Evolutionary conservation across 2,113 vertebrate species (phyloP), one percentile per base, ranked within the genome.

Genomic region (Coturnix japonica): DNA sequence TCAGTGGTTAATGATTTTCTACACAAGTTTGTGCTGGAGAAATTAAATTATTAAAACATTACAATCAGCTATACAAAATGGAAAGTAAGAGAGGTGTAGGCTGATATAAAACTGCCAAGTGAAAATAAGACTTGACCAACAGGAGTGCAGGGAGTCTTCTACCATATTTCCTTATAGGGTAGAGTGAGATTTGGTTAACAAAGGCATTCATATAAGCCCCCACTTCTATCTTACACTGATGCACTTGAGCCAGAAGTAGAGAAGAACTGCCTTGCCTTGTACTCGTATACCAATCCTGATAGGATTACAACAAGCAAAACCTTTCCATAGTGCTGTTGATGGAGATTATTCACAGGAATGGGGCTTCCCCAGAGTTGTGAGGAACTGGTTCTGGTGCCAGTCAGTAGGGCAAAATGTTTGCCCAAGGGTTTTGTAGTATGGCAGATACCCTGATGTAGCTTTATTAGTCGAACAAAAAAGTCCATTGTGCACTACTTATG

Each of bases 401-500:
- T 30, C 16, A 49, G 28, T 6, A 16, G 26, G 49, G 46, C 16
- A 92, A 87, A 82, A 66, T 43, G 18, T 89, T 61, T 82, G 56
- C 43, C 39, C 19, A 66, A 43, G 39, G 33, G 22, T 85, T 91
- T 89, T 89, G 51, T 61, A 74, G 37, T n/a, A 64, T 20, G 22
- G 60, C 26, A 93, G 56, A 85, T 91, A 83, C 12, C 8, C 25
- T n/a, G 25, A 81, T 67, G 47, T 63, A 77, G 47, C 43, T 80
- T 77, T 85, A 88, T 56, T 39, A 67, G 46, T 35, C 71, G 60
- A 81, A 94, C 72, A 93, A 89, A 76, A 93, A 93, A 76, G 47
- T 54, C 78, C 85, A 35, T 89, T 87, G 70, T 71, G 51, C 41
- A 43, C 37, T 85, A 31, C 33, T 74, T 65, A 33, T 26, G 30